These are phyloP conservation scores for Eupithecia tripunctaria DNA, from an alignment of 2,888 invertebrate species.

Conservation along the genomic window DNA sequence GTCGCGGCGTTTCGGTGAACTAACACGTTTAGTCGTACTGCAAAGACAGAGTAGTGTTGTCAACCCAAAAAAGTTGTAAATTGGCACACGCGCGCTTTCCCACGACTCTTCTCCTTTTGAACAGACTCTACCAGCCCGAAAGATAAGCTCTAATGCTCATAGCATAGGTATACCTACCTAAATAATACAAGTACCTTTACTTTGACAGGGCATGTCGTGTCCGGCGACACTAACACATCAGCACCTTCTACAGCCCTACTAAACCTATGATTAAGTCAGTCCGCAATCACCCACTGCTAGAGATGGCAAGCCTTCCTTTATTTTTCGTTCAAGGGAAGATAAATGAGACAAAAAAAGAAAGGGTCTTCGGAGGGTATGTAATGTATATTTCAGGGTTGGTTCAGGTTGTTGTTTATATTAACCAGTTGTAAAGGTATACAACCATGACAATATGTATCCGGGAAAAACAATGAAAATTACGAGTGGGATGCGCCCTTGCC, in stretches of 20 bases:
- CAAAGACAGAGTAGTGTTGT: too few relatives aligned
- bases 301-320: not conserved
- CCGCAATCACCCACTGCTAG: not conserved
- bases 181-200: not conserved
- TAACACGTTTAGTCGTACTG: too few relatives aligned
- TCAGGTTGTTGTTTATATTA: too few relatives aligned
- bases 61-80: too few relatives aligned
- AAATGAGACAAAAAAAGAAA: not conserved
- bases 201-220: not conserved
- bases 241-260: not conserved
- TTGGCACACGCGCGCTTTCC: too few relatives aligned
- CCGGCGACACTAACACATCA: not conserved
- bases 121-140: too few relatives aligned
- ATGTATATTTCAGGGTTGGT: too few relatives aligned
- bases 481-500: not conserved
- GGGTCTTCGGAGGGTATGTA: not conserved
- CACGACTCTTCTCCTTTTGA: too few relatives aligned
- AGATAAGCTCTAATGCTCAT: too few relatives aligned
- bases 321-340: not conserved
- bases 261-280: not conserved
- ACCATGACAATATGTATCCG: too few relatives aligned
- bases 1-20: too few relatives aligned
- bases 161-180: not conserved
- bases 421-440: not conserved
- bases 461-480: not conserved